Conservation (phyloP, 2,797 vertebrate genomes). For the Hozukius guyotensis region DNA sequence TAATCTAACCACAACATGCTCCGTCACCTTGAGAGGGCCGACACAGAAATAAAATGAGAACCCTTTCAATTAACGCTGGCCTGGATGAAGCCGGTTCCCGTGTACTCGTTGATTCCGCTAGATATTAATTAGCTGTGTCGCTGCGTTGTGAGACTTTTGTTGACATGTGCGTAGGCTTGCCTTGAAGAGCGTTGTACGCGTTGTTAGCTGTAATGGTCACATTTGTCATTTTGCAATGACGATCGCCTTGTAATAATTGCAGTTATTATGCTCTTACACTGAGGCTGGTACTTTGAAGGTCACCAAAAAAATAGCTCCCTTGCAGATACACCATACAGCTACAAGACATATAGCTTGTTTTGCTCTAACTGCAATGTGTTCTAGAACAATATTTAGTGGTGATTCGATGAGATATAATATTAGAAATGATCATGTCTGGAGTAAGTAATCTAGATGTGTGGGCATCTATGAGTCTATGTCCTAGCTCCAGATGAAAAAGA, state of each 20-base stretch:
- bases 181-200: slow-evolving; percentile 40
- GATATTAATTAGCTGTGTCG: slow-evolving; percentile 69
- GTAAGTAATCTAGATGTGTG: background rate
- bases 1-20: slow-evolving; percentile 79
- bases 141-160: slow-evolving; percentile 34
- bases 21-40: slow-evolving; percentile 74
- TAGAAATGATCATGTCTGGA: background rate
- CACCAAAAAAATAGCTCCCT: slow-evolving; percentile 46
- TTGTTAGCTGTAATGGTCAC: slow-evolving; percentile 66
- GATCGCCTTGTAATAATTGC: slow-evolving; percentile 66
- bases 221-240: slow-evolving; percentile 64
- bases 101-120: slow-evolving; percentile 47
- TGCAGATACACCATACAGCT: background rate
- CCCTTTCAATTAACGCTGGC: slow-evolving; percentile 71
- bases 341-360: background rate
- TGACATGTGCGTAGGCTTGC: slow-evolving; percentile 48
- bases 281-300: slow-evolving; percentile 62
- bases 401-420: background rate
- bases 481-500: slow-evolving; percentile 14
- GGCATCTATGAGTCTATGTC: background rate
- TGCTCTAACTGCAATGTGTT: background rate
- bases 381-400: background rate
- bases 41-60: slow-evolving; percentile 49
- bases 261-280: slow-evolving; percentile 65
- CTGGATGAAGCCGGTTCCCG: slow-evolving; percentile 54